These are phyloP conservation scores for Lasiurus borealis DNA, from an alignment of 2,113 vertebrate species.

Conservation along the genomic window DNA sequence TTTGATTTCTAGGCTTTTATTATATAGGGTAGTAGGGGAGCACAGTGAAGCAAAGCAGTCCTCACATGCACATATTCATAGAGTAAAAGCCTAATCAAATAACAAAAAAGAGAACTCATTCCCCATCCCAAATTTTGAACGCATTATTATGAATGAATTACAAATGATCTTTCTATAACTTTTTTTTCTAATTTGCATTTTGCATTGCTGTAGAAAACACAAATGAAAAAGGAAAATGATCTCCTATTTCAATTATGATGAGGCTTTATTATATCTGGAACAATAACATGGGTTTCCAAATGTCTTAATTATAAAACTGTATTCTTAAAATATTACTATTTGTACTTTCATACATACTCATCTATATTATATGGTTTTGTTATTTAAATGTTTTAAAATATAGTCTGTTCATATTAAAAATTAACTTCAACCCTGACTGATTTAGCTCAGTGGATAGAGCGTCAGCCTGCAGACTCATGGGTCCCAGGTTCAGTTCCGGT, in stretches of 20 bases:
- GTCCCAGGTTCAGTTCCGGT: too few species aligned
- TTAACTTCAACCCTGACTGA: background rate
- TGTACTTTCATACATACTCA: conserved; percentile 39
- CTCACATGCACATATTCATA: background rate
- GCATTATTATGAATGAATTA: background rate
- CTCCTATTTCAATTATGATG: conserved; percentile 74
- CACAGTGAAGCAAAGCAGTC: background rate
- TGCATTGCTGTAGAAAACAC: conserved; percentile 67
- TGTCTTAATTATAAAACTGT: conserved; percentile 75
- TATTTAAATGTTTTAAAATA: background rate
- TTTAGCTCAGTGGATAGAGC: too few species aligned
- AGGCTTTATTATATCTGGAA: conserved; percentile 72
- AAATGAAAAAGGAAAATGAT: conserved; percentile 52
- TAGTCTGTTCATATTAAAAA: background rate
- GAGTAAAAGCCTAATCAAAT: background rate
- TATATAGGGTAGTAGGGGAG: background rate
- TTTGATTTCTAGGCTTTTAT: background rate
- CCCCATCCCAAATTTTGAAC: background rate
- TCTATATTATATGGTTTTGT: conserved; percentile 49
- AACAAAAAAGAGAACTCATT: background rate
- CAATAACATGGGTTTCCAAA: conserved; percentile 74
- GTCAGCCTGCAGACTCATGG: too few species aligned
- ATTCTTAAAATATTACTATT: conserved; percentile 68
- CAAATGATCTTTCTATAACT: background rate
- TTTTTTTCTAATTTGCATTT: conserved; percentile 36